Percentiles rank a stretch among this genome's conserved stretches.
These are phyloP conservation scores for Sebastes goodei DNA, from an alignment of 2,797 vertebrate genomes.

Conservation along the genomic window DNA sequence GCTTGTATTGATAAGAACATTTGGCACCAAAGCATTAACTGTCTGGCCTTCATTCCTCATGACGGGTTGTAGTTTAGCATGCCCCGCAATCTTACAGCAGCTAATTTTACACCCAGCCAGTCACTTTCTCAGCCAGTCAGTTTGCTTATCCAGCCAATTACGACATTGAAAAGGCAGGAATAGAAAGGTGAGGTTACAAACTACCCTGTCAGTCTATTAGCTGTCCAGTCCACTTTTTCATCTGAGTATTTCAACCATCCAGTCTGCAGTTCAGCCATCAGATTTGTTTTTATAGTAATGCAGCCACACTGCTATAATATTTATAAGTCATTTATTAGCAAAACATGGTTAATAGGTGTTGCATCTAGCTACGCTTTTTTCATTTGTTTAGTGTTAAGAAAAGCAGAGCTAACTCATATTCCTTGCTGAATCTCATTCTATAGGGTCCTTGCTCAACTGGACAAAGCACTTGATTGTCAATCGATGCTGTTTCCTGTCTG, in stretches of 20 bases:
- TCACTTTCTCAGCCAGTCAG: conserved; percentile 13
- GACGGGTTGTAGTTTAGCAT: conserved; percentile 48
- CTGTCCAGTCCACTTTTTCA: neutral
- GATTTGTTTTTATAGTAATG: neutral
- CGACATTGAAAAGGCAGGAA: neutral
- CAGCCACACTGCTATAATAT: neutral
- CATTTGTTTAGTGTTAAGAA: neutral
- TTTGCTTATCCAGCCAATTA: conserved; percentile 38
- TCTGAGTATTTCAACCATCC: neutral
- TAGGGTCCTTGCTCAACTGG: neutral
- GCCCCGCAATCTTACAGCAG: neutral
- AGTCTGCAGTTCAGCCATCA: neutral
- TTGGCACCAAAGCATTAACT: conserved; percentile 58
- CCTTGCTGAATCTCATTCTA: neutral
- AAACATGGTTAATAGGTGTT: neutral
- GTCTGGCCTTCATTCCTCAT: conserved; percentile 45
- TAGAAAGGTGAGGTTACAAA: neutral
- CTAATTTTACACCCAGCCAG: conserved; percentile 24
- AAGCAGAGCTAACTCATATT: neutral
- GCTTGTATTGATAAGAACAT: conserved; percentile 70
- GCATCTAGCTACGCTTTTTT: neutral
- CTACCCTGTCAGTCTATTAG: neutral
- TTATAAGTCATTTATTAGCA: neutral
- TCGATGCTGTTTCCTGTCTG: neutral
- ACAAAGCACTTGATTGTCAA: neutral